These are phyloP conservation scores for Lumbricus terrestris DNA, from an alignment of 2,888 invertebrate species.

Conservation along the genomic window DNA sequence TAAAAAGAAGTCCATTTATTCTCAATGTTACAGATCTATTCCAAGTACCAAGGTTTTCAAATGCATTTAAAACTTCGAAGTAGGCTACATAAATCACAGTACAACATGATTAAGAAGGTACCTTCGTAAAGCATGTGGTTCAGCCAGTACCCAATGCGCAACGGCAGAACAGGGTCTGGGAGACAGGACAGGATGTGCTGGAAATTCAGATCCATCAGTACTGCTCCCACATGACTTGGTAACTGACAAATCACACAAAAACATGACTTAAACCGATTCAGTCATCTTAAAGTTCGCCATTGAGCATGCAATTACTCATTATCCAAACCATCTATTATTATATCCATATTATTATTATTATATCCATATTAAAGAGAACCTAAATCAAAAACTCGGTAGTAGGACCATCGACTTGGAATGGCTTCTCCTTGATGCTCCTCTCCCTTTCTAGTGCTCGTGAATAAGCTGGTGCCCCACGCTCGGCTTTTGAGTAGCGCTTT, in stretches of 20 bases:
- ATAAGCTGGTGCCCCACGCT: too few species aligned
- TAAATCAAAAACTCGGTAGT: too few species aligned
- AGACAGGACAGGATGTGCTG: constrained; percentile 47
- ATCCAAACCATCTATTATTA: too few species aligned
- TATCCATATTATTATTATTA: too few species aligned
- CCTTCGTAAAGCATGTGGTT: constrained; percentile 49
- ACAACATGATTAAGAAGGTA: constrained; percentile 28
- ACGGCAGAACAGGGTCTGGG: constrained; percentile 43
- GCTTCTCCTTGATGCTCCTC: too few species aligned
- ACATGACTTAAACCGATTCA: neutral
- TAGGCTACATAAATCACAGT: neutral
- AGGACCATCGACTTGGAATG: too few species aligned
- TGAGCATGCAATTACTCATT: neutral
- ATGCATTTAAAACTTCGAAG: neutral
- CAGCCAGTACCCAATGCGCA: constrained; percentile 50
- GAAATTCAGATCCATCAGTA: constrained; percentile 43
- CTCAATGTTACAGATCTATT: neutral
- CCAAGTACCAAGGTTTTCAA: neutral
- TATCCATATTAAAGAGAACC: too few species aligned
- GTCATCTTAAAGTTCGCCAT: neutral
- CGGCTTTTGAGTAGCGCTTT: too few species aligned
- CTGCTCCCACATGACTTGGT: constrained; percentile 51
- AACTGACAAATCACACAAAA: constrained; percentile 21
- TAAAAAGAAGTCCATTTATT: neutral
- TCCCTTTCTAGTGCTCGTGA: too few species aligned